phyloP scores from a whole-genome alignment of 2,113 vertebrate species.

The Triplophysa dalaica region DNA sequence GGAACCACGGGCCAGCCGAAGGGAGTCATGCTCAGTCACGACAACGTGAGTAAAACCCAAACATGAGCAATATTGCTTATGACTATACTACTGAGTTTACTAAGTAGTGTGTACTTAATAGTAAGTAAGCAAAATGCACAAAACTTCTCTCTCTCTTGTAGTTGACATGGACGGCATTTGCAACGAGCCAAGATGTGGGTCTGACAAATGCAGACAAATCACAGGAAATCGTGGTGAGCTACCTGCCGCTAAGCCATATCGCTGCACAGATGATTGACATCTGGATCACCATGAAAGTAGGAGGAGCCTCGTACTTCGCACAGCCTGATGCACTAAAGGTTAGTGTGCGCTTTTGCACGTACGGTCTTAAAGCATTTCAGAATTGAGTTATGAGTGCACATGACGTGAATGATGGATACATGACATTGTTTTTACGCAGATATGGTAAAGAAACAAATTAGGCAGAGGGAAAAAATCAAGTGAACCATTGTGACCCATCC shows the following conservation, averaged over 20 bases:
- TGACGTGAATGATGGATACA: too few species aligned
- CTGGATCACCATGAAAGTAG: slow-evolving; percentile 81
- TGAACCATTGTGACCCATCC: not conserved
- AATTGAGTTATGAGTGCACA: too few species aligned
- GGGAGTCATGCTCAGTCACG: slow-evolving; percentile 94
- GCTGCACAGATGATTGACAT: slow-evolving; percentile 90
- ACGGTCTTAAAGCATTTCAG: too few species aligned
- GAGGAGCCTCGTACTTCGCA: slow-evolving; percentile 81
- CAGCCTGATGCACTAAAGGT: slow-evolving; percentile 91
- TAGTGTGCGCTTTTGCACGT: slow-evolving; percentile 40
- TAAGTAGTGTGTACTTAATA: too few species aligned
- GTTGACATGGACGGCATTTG: slow-evolving; percentile 82
- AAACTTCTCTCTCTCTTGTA: slow-evolving; percentile 53
- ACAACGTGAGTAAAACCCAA: slow-evolving; percentile 79
- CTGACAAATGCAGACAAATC: slow-evolving; percentile 48
- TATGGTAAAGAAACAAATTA: not conserved
- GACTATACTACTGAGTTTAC: not conserved
- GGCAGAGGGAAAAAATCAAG: too few species aligned
- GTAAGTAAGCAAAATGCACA: too few species aligned
- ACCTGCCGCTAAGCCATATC: slow-evolving; percentile 93
- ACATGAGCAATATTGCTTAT: not conserved
- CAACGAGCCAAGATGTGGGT: slow-evolving; percentile 48
- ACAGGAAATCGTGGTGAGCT: slow-evolving; percentile 88
- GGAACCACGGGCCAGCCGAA: slow-evolving; percentile 89
- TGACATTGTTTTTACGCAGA: too few species aligned